Percentiles rank a stretch among this genome's conserved stretches.
These are phyloP conservation scores for Phoenoteleia sp. DNA, from an alignment of 2,888 invertebrate genomes.

Conservation along the genomic window DNA sequence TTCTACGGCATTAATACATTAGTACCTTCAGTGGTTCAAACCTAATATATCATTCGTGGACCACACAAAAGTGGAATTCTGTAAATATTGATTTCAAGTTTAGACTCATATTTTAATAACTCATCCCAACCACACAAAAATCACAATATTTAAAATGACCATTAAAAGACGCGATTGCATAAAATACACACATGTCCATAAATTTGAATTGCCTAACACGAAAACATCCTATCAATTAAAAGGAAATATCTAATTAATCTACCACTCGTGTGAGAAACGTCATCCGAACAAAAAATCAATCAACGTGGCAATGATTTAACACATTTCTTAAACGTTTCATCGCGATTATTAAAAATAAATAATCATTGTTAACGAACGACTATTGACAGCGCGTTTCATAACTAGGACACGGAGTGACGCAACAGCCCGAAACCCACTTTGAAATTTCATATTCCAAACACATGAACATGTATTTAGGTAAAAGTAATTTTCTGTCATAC, in stretches of 20 bases:
- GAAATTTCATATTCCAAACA: conserved; percentile 39
- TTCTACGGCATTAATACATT: conserved; percentile 47
- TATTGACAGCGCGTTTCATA: conserved; percentile 34
- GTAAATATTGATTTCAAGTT: conserved; percentile 56
- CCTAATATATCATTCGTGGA: conserved; percentile 52
- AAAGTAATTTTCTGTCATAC: conserved; percentile 41
- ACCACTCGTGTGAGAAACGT: background rate
- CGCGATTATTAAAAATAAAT: conserved; percentile 20
- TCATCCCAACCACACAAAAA: background rate
- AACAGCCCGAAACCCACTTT: conserved; percentile 46
- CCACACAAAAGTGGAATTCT: conserved; percentile 54
- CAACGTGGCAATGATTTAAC: conserved; percentile 14
- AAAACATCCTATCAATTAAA: background rate
- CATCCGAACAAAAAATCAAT: conserved; percentile 6
- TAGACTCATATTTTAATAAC: conserved; percentile 15
- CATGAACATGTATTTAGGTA: conserved; percentile 47
- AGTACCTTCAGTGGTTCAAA: conserved; percentile 31
- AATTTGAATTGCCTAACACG: background rate
- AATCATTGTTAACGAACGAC: conserved; percentile 25
- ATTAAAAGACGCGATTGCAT: conserved; percentile 8
- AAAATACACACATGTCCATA: background rate
- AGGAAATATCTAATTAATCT: conserved; percentile 19
- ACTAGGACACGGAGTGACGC: conserved; percentile 54
- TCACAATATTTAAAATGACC: conserved; percentile 28
- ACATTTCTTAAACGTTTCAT: conserved; percentile 7